Base-by-base conservation (phyloP, 2,113 vertebrate genomes). In the Hyaena hyaena region DNA sequence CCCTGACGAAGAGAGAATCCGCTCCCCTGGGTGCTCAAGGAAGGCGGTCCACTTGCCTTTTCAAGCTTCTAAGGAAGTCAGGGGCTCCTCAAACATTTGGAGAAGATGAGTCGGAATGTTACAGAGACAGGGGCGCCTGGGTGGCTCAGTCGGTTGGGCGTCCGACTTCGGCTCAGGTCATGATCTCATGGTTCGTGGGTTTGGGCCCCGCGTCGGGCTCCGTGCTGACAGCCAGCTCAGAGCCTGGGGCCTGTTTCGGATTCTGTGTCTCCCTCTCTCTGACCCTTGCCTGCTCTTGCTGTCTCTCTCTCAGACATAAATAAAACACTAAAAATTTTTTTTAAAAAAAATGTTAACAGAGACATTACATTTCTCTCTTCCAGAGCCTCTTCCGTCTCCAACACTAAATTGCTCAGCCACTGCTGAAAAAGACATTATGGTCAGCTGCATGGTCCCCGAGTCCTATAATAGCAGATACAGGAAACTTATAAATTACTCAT, bases 401-500 rank as follows among this genome's bases (percentile, higher is more conserved):
- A 5, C 0, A 65, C 5, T 77, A 14, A 23, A 5, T 28, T 95
- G 91, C 17, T 1, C 1, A 0, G 0, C 2, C 31, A 16, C 0
- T 19, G 23, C 21, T 16, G 77, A 28, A 39, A 39, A 39, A 28
- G 48, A 24, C 8, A 14, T 97, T n/a, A 3, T 0, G 1, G 0
- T 96, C 21, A 6, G 0, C 0, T 95, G 85, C 6, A 0, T 0
- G 5, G 1, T 50, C 1, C 1, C 4, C 0, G 17, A 10, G 1
- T 1, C 16, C 55, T 23, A 68, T 11, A 0, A 68, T 11, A 0
- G 1, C 1, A 73, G 1, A 1, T 55, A 86, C 19, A 0, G 0
- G n/a, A 0, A 53, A 0, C 15, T 21, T n/a, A 0, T 50, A 4
- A 4, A 0, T 0, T 91, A 61, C 33, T 23, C 7, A 0, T 96